Evolutionary conservation across 2,113 vertebrate species (phyloP), one percentile per base, ranked within the genome.

Genomic region (Bambusicola thoracicus): DNA sequence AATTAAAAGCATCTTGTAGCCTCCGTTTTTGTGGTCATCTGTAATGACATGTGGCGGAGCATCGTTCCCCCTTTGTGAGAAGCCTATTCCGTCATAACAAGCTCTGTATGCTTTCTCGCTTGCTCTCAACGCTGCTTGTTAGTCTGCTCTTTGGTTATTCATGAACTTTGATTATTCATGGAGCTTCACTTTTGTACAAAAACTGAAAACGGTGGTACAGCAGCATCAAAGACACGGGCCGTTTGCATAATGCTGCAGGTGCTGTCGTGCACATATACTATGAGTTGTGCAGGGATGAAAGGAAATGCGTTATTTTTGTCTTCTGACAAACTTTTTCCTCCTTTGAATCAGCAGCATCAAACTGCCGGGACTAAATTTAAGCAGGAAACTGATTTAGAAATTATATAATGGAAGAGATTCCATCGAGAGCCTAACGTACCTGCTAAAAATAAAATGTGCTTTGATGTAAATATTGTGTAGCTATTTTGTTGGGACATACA

Each of bases 1-100:
- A 90, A 92, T 94, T 29, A 83, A 94, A 94, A 95, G 55, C 81
- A 70, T 92, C 36, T 82, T 89, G 41, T 41, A 73, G 70, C 44
- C 48, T 85, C 46, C 0, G 0, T 79, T 90, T 86, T 73, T 95
- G 86, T 87, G 59, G 78, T 77, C 27, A 36, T 34, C 53, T 87
- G 0, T 93, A 94, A 84, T 89, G 48, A 76, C 66, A 58, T 53
- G 41, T 53, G 41, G 78, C 66, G 66, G 44, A 76, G 53, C 58
- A 41, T 87, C 19, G 0, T 84, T 94, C 20, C 58, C 51, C 29
- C 2, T 69, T 0, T 0, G 78, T 2, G 1, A 73, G 48, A 59
- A 59, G n/a, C 36, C 0, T 0, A 7, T 48, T 94, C 77, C 19
- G 1, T 79, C 86, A 2, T 70, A 19, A 29, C 10, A 11, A 58